phyloP scores from a whole-genome alignment of 2,888 invertebrate genomes.

The Sericinus montela region DNA sequence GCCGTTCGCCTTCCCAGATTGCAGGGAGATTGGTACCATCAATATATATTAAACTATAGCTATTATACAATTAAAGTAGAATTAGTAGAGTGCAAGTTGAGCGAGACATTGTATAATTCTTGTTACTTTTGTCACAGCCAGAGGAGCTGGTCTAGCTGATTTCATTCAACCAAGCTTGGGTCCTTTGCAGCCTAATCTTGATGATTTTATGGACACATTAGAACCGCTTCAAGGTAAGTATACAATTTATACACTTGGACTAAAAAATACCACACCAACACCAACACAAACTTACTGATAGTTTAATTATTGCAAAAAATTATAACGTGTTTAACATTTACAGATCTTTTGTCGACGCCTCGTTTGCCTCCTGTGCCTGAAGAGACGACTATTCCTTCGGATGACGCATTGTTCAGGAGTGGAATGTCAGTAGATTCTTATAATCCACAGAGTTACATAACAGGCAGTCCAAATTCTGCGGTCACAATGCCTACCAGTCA shows the following conservation, averaged over 20 bases:
- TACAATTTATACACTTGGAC: constrained; percentile 2
- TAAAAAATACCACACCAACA: too few species aligned
- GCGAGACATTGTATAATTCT: constrained; percentile 14
- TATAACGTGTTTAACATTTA: constrained; percentile 21
- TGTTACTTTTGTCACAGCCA: constrained; percentile 70
- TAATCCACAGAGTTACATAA: constrained; percentile 48
- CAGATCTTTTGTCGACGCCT: constrained; percentile 61
- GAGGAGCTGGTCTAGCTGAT: constrained; percentile 93
- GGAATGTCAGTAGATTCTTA: constrained; percentile 67
- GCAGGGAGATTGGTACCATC: constrained; percentile 92
- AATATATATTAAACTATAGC: constrained; percentile 16
- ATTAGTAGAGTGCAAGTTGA: background rate
- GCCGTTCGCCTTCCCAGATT: constrained; percentile 97
- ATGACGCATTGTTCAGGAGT: constrained; percentile 72
- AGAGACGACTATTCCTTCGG: constrained; percentile 68
- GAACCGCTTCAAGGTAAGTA: constrained; percentile 88
- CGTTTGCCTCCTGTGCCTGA: constrained; percentile 81
- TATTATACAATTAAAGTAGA: constrained; percentile 1
- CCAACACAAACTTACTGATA: too few species aligned
- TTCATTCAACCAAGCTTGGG: constrained; percentile 99
- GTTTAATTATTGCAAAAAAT: too few species aligned
- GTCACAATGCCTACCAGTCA: constrained; percentile 67
- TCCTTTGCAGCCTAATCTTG: constrained; percentile 97
- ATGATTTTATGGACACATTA: constrained; percentile 95
- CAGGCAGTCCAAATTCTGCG: constrained; percentile 40